Evolutionary conservation across 2,113 vertebrate species (phyloP).

Genomic region (Myiopsitta monachus): DNA sequence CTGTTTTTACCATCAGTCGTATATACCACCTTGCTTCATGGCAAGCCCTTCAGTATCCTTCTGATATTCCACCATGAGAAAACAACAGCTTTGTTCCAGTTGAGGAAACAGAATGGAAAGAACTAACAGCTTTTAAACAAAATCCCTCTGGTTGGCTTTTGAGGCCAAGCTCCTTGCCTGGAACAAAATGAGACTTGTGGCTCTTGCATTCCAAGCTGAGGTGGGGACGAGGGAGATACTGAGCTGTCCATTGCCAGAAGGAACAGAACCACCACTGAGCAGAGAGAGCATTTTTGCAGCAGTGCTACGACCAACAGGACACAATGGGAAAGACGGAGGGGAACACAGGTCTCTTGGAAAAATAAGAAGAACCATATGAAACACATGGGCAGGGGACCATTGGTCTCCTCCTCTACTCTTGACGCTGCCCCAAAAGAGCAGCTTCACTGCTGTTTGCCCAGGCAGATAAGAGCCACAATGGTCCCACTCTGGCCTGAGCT

Average conservation of each 20-base stretch:
- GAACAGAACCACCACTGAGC: conserved; percentile 24
- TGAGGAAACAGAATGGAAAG: conserved; percentile 36
- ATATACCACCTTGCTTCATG: background rate
- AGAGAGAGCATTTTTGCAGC: background rate
- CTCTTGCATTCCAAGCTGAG: background rate
- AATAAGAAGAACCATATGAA: conserved; percentile 56
- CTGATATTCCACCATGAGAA: background rate
- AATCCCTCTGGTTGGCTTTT: background rate
- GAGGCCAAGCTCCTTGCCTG: background rate
- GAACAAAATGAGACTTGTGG: background rate
- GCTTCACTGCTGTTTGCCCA: background rate
- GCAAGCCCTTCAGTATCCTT: background rate
- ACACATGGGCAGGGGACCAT: background rate
- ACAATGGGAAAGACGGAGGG: conserved; percentile 21
- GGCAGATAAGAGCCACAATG: background rate
- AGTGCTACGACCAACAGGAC: conserved; percentile 37
- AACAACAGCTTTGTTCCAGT: background rate
- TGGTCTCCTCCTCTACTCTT: background rate
- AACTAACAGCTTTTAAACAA: background rate
- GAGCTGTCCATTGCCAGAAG: conserved; percentile 19
- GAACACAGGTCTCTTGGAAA: conserved; percentile 30
- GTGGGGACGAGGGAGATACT: background rate
- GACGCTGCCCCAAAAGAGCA: conserved; percentile 17
- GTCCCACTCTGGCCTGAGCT: background rate
- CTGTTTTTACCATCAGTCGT: background rate